These are phyloP conservation scores for Ficedula albicollis DNA, from an alignment of 2,797 vertebrate genomes.

Conservation along the genomic window DNA sequence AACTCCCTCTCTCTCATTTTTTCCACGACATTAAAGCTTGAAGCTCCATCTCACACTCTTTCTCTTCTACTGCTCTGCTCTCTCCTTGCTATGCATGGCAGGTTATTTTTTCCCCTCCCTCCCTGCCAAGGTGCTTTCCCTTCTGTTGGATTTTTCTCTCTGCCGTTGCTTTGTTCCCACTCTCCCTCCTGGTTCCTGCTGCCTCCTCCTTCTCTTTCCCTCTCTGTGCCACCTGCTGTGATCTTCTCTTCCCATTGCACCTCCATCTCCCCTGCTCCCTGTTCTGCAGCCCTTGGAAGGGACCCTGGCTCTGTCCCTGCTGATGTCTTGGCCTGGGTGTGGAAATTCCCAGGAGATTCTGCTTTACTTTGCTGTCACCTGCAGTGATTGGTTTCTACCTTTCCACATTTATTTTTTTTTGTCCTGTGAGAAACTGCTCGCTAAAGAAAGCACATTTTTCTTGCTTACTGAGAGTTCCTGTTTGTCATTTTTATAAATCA, in stretches of 20 bases:
- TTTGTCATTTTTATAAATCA: slow-evolving; percentile 76
- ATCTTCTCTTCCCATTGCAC: fast-evolving
- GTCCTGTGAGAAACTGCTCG: slow-evolving; percentile 24
- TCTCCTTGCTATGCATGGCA: neutral
- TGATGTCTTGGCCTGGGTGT: neutral
- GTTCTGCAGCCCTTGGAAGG: neutral
- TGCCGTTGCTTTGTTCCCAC: neutral
- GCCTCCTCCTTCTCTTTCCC: neutral
- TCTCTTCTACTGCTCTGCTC: neutral
- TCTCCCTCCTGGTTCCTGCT: neutral
- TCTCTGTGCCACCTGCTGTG: neutral
- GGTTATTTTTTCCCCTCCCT: neutral
- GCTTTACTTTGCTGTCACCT: neutral
- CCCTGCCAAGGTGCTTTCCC: neutral
- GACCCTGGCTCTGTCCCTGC: neutral
- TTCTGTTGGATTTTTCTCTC: neutral
- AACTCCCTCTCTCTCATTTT: neutral
- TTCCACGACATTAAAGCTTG: neutral
- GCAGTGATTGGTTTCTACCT: neutral
- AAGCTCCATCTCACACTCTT: neutral
- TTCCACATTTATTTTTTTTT: neutral
- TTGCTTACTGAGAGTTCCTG: slow-evolving; percentile 67
- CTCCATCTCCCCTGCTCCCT: neutral
- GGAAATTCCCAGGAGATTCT: neutral
- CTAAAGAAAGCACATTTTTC: slow-evolving; percentile 60